Conservation (phyloP, 2,797 vertebrate genomes). For the Acanthurus tractus region DNA sequence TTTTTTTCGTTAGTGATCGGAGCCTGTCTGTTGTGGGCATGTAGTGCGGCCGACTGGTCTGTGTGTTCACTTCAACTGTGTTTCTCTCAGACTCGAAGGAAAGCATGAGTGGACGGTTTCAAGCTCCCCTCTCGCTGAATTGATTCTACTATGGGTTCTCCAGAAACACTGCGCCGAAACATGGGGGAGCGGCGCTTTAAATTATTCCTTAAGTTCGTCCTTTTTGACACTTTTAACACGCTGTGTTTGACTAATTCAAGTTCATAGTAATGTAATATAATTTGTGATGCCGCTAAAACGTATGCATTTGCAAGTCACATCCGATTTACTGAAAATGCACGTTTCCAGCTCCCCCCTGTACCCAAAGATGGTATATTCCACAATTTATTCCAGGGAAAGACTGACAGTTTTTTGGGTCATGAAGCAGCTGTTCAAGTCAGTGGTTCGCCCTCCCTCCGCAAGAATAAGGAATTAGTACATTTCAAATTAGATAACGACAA, state of each 20-base stretch:
- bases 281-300: accelerated
- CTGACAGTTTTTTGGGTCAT: conserved; percentile 96
- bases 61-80: conserved; percentile 81
- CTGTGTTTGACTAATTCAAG: accelerated
- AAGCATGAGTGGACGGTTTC: conserved; percentile 86
- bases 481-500: conserved; percentile 92
- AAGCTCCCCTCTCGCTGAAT: conserved; percentile 91
- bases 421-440: conserved; percentile 92
- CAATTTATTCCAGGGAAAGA: conserved; percentile 95
- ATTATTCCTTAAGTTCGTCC: accelerated
- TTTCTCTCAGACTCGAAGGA: conserved; percentile 83
- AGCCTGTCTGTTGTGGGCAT: conserved; percentile 73
- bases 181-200: conserved; percentile 49
- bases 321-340: conserved; percentile 24
- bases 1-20: conserved; percentile 53
- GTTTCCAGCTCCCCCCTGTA: conserved; percentile 64
- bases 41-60: conserved; percentile 77
- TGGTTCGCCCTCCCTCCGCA: conserved; percentile 85
- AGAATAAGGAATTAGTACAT: conserved; percentile 91
- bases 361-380: conserved; percentile 86
- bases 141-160: conserved; percentile 91
- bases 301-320: accelerated
- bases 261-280: accelerated
- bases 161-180: conserved; percentile 74
- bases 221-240: accelerated